phyloP scores from a whole-genome alignment of 2,113 vertebrate genomes.

The Mola mola region DNA sequence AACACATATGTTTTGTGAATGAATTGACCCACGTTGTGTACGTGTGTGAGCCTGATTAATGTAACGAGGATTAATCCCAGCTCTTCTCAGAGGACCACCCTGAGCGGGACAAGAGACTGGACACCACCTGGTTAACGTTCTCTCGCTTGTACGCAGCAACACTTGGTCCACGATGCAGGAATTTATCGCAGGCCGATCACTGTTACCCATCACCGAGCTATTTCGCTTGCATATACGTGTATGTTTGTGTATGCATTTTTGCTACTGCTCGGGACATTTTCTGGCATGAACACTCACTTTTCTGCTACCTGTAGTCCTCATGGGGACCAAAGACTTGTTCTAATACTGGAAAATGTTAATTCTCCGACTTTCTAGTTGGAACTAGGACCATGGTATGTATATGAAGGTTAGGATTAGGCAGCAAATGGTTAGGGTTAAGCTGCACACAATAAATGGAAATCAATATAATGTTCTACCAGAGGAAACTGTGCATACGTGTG shows the following conservation, averaged over 20 bases:
- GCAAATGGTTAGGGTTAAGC: too few species aligned
- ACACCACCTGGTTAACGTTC: constrained; percentile 60
- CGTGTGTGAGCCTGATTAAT: constrained; percentile 54
- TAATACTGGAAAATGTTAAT: too few species aligned
- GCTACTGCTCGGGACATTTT: too few species aligned
- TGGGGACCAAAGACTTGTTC: too few species aligned
- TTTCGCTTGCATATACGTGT: not conserved
- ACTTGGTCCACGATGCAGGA: constrained; percentile 42
- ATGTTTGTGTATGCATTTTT: too few species aligned
- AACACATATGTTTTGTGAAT: constrained; percentile 39
- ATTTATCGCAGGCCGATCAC: constrained; percentile 46
- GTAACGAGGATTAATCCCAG: constrained; percentile 65
- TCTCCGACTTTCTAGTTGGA: too few species aligned
- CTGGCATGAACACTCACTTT: too few species aligned
- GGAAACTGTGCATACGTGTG: not conserved
- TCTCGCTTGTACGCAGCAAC: constrained; percentile 23
- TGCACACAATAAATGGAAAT: too few species aligned
- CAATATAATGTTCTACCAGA: too few species aligned
- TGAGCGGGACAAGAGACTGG: constrained; percentile 49
- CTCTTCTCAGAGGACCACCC: constrained; percentile 58
- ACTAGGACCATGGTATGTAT: too few species aligned
- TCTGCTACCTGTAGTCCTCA: too few species aligned
- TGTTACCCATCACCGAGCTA: constrained; percentile 5
- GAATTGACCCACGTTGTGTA: constrained; percentile 30
- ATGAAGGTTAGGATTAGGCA: too few species aligned